phyloP scores from a whole-genome alignment of 2,888 invertebrate species.

The Drosophila suboccidentalis region DNA sequence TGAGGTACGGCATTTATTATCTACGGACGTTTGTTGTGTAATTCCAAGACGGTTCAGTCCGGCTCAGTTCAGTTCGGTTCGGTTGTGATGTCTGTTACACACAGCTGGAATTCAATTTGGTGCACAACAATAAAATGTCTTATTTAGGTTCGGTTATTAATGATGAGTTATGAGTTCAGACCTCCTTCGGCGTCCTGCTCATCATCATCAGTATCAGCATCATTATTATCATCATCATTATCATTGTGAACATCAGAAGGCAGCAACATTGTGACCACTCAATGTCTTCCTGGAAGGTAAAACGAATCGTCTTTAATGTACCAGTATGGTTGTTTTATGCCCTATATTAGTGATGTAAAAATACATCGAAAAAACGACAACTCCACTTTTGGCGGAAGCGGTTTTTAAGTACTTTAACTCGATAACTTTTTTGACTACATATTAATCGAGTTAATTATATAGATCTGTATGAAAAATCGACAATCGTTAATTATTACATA shows the following conservation, averaged over 20 bases:
- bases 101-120: conserved; percentile 79
- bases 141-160: conserved; percentile 81
- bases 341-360: not conserved
- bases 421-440: no score
- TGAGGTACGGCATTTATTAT: conserved; percentile 51
- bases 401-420: no score
- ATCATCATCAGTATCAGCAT: conserved; percentile 40
- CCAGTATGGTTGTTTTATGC: not conserved
- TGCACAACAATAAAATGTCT: conserved; percentile 78
- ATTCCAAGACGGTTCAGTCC: conserved; percentile 27
- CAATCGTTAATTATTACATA: no score
- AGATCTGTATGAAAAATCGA: no score
- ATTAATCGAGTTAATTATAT: no score
- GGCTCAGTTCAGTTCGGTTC: not conserved
- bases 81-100: conserved; percentile 40
- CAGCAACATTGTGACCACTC: conserved; percentile 43
- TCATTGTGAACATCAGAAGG: conserved; percentile 25
- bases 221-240: conserved; percentile 34
- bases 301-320: conserved; percentile 39
- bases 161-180: conserved; percentile 81
- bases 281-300: conserved; percentile 60
- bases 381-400: no score
- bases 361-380: no score
- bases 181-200: conserved; percentile 60
- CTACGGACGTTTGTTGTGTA: conserved; percentile 50